Percentiles rank a stretch among this genome's conserved stretches.
phyloP scores from a whole-genome alignment of 2,113 vertebrate genomes.

The Pavo muticus region DNA sequence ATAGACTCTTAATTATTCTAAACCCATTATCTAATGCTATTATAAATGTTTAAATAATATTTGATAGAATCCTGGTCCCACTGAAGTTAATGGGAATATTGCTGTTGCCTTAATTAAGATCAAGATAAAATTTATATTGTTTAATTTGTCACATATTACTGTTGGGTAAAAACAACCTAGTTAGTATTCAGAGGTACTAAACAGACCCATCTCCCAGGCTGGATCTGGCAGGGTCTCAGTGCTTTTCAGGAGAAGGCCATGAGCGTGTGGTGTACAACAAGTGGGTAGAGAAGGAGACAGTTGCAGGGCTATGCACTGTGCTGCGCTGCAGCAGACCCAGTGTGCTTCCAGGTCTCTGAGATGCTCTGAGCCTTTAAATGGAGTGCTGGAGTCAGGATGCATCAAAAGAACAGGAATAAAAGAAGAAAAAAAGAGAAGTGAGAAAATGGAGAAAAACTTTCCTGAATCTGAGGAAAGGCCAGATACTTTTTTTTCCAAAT shows the following conservation, averaged over 20 bases:
- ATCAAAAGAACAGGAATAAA: not conserved
- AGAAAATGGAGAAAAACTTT: slow-evolving; percentile 21
- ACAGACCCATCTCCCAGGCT: slow-evolving; percentile 47
- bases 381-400: not conserved
- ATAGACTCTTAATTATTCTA: slow-evolving; percentile 71
- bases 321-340: not conserved
- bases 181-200: slow-evolving; percentile 68
- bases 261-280: slow-evolving; percentile 1
- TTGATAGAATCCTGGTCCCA: slow-evolving; percentile 61
- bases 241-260: slow-evolving; percentile 44
- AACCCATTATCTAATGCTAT: slow-evolving; percentile 69
- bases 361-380: slow-evolving; percentile 46
- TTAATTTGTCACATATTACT: slow-evolving; percentile 70
- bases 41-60: slow-evolving; percentile 74
- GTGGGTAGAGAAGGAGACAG: slow-evolving; percentile 50
- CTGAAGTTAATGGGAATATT: slow-evolving; percentile 64
- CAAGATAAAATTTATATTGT: slow-evolving; percentile 69
- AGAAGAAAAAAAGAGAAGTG: not conserved
- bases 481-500: slow-evolving; percentile 23
- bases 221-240: slow-evolving; percentile 65
- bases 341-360: not conserved
- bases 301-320: not conserved
- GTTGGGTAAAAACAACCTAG: slow-evolving; percentile 63
- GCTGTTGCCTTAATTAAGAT: slow-evolving; percentile 65
- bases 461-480: slow-evolving; percentile 21